phyloP scores from a whole-genome alignment of 2,797 vertebrate genomes.

The Protonibea diacanthus region DNA sequence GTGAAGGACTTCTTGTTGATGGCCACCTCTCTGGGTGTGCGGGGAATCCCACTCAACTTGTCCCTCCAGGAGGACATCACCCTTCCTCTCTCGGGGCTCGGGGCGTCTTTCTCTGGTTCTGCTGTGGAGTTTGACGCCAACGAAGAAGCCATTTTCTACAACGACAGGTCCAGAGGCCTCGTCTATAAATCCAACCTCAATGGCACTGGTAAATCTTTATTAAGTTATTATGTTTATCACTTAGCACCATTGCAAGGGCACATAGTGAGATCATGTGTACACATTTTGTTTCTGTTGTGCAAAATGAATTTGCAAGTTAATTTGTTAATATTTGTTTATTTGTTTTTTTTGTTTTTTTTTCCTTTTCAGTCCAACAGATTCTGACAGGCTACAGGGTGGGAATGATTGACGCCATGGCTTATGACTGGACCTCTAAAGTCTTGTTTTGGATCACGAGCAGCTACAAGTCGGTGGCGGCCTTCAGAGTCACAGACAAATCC shows the following conservation, averaged over 20 bases:
- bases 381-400: conserved; percentile 82
- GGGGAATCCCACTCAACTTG: conserved; percentile 83
- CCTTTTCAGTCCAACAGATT: conserved; percentile 78
- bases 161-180: conserved; percentile 74
- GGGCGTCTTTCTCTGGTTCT: conserved; percentile 70
- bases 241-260: neutral
- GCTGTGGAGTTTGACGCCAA: conserved; percentile 82
- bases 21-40: conserved; percentile 71
- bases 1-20: conserved; percentile 82
- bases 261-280: neutral
- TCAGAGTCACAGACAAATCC: conserved; percentile 81
- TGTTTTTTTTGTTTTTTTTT: conserved; percentile 1
- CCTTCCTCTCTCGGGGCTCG: conserved; percentile 78
- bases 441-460: conserved; percentile 83
- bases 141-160: conserved; percentile 78
- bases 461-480: conserved; percentile 75
- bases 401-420: conserved; percentile 81
- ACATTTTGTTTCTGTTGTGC: neutral
- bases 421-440: conserved; percentile 86
- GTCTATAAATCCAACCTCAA: conserved; percentile 81
- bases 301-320: neutral
- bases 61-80: conserved; percentile 84
- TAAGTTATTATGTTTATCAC: neutral
- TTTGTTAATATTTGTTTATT: neutral
- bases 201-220: conserved; percentile 76